These are phyloP conservation scores for Zonotrichia leucophrys DNA, from an alignment of 2,113 vertebrate genomes.

Conservation along the genomic window DNA sequence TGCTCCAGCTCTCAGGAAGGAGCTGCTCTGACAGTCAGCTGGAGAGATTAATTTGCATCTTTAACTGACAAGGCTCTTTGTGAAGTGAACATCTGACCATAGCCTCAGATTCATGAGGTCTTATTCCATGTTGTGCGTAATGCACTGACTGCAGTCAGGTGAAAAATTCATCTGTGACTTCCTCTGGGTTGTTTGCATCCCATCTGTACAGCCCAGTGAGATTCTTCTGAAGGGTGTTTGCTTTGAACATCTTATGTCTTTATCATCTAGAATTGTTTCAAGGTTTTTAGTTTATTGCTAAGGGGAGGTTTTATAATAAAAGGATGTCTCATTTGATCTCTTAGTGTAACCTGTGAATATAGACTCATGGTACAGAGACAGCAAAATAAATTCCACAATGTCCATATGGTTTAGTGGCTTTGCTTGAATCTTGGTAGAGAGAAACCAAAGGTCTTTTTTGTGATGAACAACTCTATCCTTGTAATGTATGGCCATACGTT, in stretches of 20 bases:
- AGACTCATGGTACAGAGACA: rapidly evolving
- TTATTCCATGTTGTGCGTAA: not conserved
- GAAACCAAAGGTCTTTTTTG: not conserved
- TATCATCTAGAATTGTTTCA: not conserved
- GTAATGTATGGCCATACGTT: not conserved
- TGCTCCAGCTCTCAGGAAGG: not conserved
- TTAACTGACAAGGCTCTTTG: not conserved
- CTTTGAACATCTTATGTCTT: not conserved
- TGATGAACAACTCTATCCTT: not conserved
- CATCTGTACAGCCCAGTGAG: not conserved
- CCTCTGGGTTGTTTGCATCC: not conserved
- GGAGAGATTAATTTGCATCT: not conserved
- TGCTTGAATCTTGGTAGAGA: not conserved
- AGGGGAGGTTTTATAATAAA: not conserved
- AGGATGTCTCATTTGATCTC: not conserved
- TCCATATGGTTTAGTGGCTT: not conserved
- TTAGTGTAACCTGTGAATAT: not conserved
- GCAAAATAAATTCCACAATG: not conserved
- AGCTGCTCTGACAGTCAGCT: not conserved
- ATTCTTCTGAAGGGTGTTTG: not conserved
- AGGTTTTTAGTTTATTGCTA: not conserved
- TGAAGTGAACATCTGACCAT: not conserved
- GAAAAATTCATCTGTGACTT: not conserved
- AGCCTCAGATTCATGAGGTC: not conserved
- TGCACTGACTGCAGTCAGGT: not conserved